phyloP scores from a whole-genome alignment of 1,140 invertebrate genomes.

The Araneus ventricosus region DNA sequence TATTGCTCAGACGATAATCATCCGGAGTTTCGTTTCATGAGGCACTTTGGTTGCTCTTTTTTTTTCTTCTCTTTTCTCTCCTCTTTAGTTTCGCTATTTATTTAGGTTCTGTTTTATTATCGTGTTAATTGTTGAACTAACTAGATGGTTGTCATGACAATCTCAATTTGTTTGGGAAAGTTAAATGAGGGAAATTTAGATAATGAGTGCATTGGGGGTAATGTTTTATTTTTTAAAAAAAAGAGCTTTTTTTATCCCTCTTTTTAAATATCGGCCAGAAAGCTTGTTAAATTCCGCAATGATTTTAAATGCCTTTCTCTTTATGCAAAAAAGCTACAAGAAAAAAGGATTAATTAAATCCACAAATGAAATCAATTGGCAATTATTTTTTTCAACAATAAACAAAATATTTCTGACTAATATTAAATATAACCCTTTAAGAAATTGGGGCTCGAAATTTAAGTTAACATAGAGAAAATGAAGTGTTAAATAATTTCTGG shows the following conservation, averaged over 20 bases:
- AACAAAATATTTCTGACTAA: too few relatives aligned
- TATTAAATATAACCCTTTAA: too few relatives aligned
- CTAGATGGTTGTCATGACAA: slow-evolving; percentile 24
- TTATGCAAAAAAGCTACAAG: too few relatives aligned
- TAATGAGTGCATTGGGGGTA: background rate
- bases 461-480: too few relatives aligned
- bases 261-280: too few relatives aligned
- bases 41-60: slow-evolving; percentile 53
- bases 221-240: background rate
- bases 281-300: too few relatives aligned
- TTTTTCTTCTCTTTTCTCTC: background rate
- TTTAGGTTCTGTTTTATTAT: slow-evolving; percentile 44
- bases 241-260: background rate
- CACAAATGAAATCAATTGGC: too few relatives aligned
- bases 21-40: slow-evolving; percentile 27
- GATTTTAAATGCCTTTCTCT: too few relatives aligned
- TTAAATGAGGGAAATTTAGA: slow-evolving; percentile 11
- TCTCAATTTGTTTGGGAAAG: background rate
- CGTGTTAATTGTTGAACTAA: slow-evolving; percentile 51
- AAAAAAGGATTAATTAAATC: too few relatives aligned
- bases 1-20: slow-evolving; percentile 68
- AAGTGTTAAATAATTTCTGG: too few relatives aligned
- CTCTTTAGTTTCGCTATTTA: slow-evolving; percentile 10
- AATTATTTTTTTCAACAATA: too few relatives aligned
- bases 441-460: too few relatives aligned